phyloP scores from a whole-genome alignment of 2,888 invertebrate genomes.

The Celastrina argiolus region DNA sequence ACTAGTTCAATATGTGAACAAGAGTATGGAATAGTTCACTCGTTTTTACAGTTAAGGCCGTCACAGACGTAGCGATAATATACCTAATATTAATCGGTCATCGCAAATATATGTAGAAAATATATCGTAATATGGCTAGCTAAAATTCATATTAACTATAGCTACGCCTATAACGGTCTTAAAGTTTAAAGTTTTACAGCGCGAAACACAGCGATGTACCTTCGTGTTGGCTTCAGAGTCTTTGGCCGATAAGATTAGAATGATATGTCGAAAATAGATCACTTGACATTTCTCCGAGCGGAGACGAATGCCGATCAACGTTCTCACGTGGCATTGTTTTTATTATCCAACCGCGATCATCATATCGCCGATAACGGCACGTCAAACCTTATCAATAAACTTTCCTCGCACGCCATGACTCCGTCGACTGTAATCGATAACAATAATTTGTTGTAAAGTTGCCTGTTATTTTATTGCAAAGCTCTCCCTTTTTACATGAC shows the following conservation, averaged over 20 bases:
- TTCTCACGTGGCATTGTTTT: conserved; percentile 74
- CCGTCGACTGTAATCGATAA: conserved; percentile 24
- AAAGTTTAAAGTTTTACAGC: neutral
- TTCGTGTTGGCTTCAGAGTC: conserved; percentile 40
- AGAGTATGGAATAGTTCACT: neutral
- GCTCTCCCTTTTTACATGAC: too few species aligned
- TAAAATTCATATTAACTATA: too few species aligned
- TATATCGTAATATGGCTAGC: too few species aligned
- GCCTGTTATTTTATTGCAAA: too few species aligned
- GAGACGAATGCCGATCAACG: conserved; percentile 44
- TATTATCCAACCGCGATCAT: conserved; percentile 54
- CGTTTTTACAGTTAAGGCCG: too few species aligned
- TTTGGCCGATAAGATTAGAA: conserved; percentile 69
- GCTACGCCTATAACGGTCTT: too few species aligned
- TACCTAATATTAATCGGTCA: too few species aligned
- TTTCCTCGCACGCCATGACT: conserved; percentile 30
- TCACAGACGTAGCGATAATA: too few species aligned
- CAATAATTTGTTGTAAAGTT: too few species aligned
- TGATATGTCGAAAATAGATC: conserved; percentile 62
- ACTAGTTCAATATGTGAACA: too few species aligned
- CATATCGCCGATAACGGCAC: conserved; percentile 59
- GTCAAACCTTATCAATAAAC: conserved; percentile 45
- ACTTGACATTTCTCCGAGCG: conserved; percentile 53
- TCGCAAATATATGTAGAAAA: too few species aligned
- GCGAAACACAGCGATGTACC: neutral